These are phyloP conservation scores for Holotrichia oblita DNA, from an alignment of 1,140 invertebrate genomes.

Conservation along the genomic window DNA sequence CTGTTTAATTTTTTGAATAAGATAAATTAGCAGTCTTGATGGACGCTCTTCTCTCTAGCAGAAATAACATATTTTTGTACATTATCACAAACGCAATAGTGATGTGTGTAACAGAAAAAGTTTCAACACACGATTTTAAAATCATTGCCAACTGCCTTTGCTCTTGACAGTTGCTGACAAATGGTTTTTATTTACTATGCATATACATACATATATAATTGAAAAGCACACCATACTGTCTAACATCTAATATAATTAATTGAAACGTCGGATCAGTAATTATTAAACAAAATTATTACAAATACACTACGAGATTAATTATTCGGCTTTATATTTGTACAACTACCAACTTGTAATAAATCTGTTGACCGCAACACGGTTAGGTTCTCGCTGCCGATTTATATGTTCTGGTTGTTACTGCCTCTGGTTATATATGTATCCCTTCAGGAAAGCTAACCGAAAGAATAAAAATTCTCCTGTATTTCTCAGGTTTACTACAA, in stretches of 20 bases:
- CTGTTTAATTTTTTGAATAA: too few relatives aligned
- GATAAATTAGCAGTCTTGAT: too few relatives aligned
- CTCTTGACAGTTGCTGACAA: neutral
- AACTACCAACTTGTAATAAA: conserved; percentile 53
- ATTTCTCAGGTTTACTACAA: neutral
- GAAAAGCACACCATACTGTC: neutral
- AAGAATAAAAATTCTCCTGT: neutral
- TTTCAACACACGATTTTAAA: too few relatives aligned
- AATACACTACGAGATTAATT: conserved; percentile 40
- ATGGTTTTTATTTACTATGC: too few relatives aligned
- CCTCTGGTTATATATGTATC: conserved; percentile 34
- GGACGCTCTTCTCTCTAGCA: too few relatives aligned
- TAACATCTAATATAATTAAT: neutral
- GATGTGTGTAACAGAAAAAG: too few relatives aligned
- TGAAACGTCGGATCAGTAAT: neutral
- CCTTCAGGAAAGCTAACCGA: conserved; percentile 19
- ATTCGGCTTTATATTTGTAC: conserved; percentile 25
- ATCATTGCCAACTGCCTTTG: neutral
- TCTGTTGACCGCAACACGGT: conserved; percentile 55
- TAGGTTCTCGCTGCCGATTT: conserved; percentile 51
- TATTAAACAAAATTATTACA: conserved; percentile 32
- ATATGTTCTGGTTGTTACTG: conserved; percentile 42
- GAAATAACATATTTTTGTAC: too few relatives aligned
- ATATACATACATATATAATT: too few relatives aligned
- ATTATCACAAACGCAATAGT: too few relatives aligned